These are phyloP conservation scores for Alethe diademata DNA, from an alignment of 2,113 vertebrate species.

Conservation along the genomic window DNA sequence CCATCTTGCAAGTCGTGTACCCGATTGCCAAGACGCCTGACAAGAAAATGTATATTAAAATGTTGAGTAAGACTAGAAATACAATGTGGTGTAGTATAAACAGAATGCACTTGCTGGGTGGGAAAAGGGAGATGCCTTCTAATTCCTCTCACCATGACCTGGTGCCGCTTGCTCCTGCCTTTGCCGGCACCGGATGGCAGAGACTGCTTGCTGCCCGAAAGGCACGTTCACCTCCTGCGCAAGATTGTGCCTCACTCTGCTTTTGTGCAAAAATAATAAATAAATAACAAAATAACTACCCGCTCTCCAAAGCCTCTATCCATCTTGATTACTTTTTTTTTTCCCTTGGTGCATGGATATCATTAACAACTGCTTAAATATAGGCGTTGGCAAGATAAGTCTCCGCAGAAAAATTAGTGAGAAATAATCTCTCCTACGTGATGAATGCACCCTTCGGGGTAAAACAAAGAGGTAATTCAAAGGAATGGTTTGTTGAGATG, in stretches of 20 bases:
- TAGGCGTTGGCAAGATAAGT: background rate
- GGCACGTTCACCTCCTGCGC: background rate
- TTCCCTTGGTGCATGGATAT: background rate
- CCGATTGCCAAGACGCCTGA: constrained; percentile 81
- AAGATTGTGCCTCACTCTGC: background rate
- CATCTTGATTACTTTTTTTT: background rate
- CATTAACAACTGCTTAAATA: constrained; percentile 40
- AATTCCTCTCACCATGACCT: constrained; percentile 46
- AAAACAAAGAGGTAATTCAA: constrained; percentile 66
- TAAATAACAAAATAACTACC: background rate
- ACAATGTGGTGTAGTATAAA: constrained; percentile 72
- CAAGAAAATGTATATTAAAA: constrained; percentile 86
- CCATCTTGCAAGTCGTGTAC: constrained; percentile 81
- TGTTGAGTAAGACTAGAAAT: constrained; percentile 78
- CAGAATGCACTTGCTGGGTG: constrained; percentile 54
- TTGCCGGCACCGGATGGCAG: background rate
- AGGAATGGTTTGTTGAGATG: constrained; percentile 30
- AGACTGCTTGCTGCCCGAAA: background rate
- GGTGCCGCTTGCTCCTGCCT: background rate
- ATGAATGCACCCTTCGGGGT: constrained; percentile 41
- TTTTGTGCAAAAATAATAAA: constrained; percentile 1
- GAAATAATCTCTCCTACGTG: background rate
- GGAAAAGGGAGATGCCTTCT: constrained; percentile 60
- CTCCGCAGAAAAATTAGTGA: background rate
- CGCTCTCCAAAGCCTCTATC: background rate